Conservation (phyloP, 2,113 vertebrate species). For the Mesoclemmys tuberculata region DNA sequence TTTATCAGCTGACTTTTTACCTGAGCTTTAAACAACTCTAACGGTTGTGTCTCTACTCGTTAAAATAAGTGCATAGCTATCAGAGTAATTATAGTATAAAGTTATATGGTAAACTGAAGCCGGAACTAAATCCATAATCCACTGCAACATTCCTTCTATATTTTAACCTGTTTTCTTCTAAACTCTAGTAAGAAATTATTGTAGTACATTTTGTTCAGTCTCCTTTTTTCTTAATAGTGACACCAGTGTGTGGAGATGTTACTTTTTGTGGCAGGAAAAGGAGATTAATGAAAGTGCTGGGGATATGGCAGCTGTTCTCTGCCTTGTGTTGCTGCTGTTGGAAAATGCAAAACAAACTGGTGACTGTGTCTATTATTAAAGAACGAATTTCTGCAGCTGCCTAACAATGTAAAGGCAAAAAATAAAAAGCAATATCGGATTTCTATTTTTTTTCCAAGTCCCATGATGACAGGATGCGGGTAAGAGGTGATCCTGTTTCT, state of each 20-base stretch:
- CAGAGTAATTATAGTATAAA: slow-evolving; percentile 50
- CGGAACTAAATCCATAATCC: background rate
- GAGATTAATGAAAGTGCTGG: background rate
- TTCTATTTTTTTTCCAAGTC: background rate
- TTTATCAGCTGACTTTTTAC: slow-evolving; percentile 24
- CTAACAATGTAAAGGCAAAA: background rate
- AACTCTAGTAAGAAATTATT: background rate
- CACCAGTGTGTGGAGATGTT: background rate
- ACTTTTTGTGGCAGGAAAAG: background rate
- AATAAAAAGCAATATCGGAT: background rate
- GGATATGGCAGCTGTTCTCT: background rate
- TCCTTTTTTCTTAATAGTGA: background rate
- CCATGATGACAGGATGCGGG: background rate
- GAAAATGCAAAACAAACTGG: background rate
- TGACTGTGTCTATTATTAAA: slow-evolving; percentile 18
- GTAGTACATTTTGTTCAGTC: background rate
- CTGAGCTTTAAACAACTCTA: background rate
- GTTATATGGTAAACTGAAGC: background rate
- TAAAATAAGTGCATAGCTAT: slow-evolving; percentile 50
- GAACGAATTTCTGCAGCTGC: background rate
- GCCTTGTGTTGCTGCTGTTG: background rate
- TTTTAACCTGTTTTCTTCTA: background rate
- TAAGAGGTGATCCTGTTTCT: background rate
- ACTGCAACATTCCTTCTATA: background rate
- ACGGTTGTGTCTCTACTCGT: slow-evolving; percentile 34